phyloP scores from a whole-genome alignment of 2,113 vertebrate genomes.

The Asarcornis scutulata region DNA sequence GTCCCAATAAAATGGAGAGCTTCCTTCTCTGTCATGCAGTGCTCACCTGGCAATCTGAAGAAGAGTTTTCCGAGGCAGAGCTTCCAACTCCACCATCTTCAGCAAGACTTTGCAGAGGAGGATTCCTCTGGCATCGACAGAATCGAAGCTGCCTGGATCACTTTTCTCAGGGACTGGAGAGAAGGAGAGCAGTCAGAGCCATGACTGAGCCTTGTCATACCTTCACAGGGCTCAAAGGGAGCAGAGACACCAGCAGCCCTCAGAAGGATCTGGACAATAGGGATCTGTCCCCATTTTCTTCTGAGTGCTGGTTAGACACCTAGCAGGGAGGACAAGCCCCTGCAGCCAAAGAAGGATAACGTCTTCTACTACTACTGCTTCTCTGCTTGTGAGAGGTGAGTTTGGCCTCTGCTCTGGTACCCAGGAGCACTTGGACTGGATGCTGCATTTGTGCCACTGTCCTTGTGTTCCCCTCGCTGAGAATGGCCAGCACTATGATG shows the following conservation, averaged over 20 bases:
- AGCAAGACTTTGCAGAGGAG: constrained; percentile 65
- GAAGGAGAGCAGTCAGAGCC: not conserved
- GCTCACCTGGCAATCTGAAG: constrained; percentile 62
- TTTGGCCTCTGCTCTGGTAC: not conserved
- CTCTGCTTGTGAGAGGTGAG: not conserved
- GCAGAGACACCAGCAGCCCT: not conserved
- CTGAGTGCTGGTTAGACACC: not conserved
- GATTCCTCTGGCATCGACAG: constrained; percentile 12
- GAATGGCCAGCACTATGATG: not conserved
- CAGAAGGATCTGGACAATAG: not conserved
- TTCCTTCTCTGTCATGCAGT: not conserved
- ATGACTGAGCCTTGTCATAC: not conserved
- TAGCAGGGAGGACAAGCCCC: not conserved
- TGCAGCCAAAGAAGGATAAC: not conserved
- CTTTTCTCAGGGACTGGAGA: constrained; percentile 47
- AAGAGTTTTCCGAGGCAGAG: constrained; percentile 7
- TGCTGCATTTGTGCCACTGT: not conserved
- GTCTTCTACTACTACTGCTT: not conserved
- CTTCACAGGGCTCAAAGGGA: not conserved
- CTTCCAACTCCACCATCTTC: constrained; percentile 64
- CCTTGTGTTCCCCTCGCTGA: not conserved
- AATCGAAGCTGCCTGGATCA: not conserved
- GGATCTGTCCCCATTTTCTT: not conserved
- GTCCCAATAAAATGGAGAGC: not conserved
- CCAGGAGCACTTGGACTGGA: not conserved